These are phyloP conservation scores for Kryptopterus vitreolus DNA, from an alignment of 2,797 vertebrate genomes.

Conservation along the genomic window DNA sequence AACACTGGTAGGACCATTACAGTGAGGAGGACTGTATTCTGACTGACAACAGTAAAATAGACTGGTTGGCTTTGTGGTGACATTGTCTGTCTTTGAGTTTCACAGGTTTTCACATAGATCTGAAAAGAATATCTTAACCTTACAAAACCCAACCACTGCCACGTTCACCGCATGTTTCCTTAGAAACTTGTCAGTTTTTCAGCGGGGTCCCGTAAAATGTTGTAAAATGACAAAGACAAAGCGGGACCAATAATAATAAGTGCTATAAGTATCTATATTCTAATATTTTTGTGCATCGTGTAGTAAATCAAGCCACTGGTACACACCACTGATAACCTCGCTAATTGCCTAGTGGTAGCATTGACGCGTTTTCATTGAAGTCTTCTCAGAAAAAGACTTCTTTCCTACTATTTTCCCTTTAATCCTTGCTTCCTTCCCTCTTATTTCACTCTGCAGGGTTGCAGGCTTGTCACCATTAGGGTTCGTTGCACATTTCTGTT, in stretches of 20 bases:
- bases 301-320: neutral
- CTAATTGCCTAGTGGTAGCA: neutral
- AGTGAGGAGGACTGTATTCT: neutral
- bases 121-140: neutral
- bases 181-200: neutral
- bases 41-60: neutral
- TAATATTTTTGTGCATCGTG: neutral
- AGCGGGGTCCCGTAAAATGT: neutral
- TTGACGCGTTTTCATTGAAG: neutral
- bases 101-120: neutral
- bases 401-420: slow-evolving; percentile 51
- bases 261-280: neutral
- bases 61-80: neutral
- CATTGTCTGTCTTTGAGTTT: neutral
- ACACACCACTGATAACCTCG: neutral
- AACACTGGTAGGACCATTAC: neutral
- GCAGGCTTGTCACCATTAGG: slow-evolving; percentile 73
- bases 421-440: slow-evolving; percentile 63
- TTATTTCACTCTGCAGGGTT: slow-evolving; percentile 38
- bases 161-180: neutral
- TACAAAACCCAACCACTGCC: neutral
- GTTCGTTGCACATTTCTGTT: slow-evolving; percentile 66
- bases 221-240: neutral
- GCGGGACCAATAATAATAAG: neutral
- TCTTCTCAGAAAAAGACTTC: neutral